Percentiles rank a stretch among this genome's conserved stretches.
These are phyloP conservation scores for Monochamus saltuarius DNA, from an alignment of 1,140 invertebrate genomes.

Conservation along the genomic window DNA sequence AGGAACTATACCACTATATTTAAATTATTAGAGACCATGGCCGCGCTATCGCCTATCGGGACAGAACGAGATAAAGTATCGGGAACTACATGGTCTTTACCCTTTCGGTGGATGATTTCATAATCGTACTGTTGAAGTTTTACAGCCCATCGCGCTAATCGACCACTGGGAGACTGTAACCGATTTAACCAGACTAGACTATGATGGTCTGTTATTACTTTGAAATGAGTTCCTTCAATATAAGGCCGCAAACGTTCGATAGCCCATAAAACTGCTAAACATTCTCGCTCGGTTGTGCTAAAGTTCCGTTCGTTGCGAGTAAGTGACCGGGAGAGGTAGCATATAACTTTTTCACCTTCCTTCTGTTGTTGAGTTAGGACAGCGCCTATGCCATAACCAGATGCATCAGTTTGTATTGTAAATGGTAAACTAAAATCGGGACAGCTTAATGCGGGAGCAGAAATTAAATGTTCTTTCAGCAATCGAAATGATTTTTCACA, in stretches of 20 bases:
- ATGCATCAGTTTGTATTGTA: conserved; percentile 31
- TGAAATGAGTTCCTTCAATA: conserved; percentile 49
- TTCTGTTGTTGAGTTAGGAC: neutral
- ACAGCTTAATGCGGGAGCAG: conserved; percentile 43
- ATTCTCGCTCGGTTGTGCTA: conserved; percentile 50
- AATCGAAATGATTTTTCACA: neutral
- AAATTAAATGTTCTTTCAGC: neutral
- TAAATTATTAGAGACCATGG: too few relatives aligned
- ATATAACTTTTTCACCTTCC: conserved; percentile 50
- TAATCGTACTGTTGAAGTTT: conserved; percentile 10
- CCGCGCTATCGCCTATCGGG: neutral
- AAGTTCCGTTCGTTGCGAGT: conserved; percentile 46
- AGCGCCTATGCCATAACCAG: conserved; percentile 13
- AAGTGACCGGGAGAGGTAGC: conserved; percentile 50
- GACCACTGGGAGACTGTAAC: conserved; percentile 26
- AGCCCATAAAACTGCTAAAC: conserved; percentile 49
- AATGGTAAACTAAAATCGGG: conserved; percentile 39
- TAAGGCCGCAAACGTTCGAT: conserved; percentile 47
- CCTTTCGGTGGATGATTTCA: conserved; percentile 5
- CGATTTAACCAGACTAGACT: conserved; percentile 44
- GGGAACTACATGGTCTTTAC: conserved; percentile 14
- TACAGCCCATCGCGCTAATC: conserved; percentile 19
- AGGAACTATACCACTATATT: neutral
- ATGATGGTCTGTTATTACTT: conserved; percentile 51
- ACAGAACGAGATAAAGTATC: conserved; percentile 16